phyloP scores from a whole-genome alignment of 2,113 vertebrate species.

The Oryctolagus cuniculus region DNA sequence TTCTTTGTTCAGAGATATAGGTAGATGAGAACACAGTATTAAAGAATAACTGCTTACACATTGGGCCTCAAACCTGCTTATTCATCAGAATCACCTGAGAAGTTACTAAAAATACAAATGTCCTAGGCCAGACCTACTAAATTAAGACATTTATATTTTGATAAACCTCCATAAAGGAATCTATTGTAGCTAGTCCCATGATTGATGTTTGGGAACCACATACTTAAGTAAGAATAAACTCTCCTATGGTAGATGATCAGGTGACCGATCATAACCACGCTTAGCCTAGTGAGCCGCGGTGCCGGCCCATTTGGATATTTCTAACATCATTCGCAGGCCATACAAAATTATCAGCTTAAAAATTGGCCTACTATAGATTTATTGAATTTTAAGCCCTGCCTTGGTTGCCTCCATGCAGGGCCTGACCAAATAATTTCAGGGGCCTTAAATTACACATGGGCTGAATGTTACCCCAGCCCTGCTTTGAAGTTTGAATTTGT shows the following conservation, averaged over 20 bases:
- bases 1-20: constrained; percentile 21
- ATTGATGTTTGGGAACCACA: not conserved
- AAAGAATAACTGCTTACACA: not conserved
- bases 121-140: not conserved
- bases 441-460: too few species aligned
- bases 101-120: constrained; percentile 4
- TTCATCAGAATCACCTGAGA: constrained; percentile 28
- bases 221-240: constrained; percentile 4
- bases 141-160: constrained; percentile 39
- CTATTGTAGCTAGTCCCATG: not conserved
- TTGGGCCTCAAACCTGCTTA: not conserved
- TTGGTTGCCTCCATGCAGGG: too few species aligned
- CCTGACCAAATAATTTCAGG: too few species aligned
- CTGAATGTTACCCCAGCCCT: not conserved
- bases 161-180: constrained; percentile 7
- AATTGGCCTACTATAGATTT: too few species aligned
- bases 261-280: not conserved
- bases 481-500: constrained; percentile 52
- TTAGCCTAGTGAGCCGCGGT: not conserved
- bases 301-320: too few species aligned
- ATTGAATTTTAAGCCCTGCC: too few species aligned
- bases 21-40: constrained; percentile 11
- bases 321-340: too few species aligned
- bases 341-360: too few species aligned
- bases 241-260: not conserved